Percentiles rank a stretch among this genome's conserved stretches.
Conservation (phyloP, 2,113 vertebrate genomes). For the Desmodus rotundus region DNA sequence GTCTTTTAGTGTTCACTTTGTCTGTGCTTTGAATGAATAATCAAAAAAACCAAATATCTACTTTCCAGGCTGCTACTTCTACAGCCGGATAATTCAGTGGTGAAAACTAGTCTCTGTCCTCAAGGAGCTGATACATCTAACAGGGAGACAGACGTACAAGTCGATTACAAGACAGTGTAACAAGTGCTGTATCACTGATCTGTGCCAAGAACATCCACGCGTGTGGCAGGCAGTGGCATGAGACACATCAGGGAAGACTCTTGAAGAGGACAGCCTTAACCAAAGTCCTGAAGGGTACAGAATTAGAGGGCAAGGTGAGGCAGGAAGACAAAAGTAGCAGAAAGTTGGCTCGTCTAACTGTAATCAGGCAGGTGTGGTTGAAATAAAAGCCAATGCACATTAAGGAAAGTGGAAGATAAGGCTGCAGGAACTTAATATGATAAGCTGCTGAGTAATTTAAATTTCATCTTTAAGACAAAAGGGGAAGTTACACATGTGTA, state of each 20-base stretch:
- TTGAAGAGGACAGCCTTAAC: neutral
- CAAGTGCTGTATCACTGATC: neutral
- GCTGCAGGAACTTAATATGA: neutral
- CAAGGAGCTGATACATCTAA: neutral
- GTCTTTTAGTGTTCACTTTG: neutral
- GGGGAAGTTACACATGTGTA: neutral
- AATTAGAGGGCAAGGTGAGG: neutral
- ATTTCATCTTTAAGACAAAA: conserved; percentile 2
- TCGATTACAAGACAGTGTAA: neutral
- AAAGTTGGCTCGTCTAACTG: neutral
- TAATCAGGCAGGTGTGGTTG: neutral
- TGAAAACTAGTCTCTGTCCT: neutral
- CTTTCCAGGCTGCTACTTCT: neutral
- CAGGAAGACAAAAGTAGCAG: neutral
- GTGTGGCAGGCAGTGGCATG: neutral
- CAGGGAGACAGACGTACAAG: neutral
- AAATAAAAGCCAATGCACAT: neutral
- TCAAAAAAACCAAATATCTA: neutral
- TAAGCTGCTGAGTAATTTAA: neutral
- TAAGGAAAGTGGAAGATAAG: neutral
- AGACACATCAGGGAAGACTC: neutral
- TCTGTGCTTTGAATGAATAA: neutral
- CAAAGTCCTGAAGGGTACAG: neutral
- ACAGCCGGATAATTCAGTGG: neutral
- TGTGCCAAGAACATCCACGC: neutral